Conservation (phyloP, 2,113 vertebrate genomes). For the Crotalus horridus region DNA sequence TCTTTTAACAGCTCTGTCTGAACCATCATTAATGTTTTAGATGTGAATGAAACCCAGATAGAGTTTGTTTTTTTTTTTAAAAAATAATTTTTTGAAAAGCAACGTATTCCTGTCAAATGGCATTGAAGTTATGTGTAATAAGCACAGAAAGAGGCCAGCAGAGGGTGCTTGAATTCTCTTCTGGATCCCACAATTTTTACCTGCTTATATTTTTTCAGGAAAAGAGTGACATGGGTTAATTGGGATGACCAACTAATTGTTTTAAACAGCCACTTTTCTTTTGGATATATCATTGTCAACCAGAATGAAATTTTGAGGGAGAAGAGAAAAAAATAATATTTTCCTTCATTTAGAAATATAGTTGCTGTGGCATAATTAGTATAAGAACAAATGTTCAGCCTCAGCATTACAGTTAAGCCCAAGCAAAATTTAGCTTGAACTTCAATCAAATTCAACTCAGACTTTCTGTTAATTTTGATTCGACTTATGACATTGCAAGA, state of each 20-base stretch:
- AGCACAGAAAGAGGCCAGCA: neutral
- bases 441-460: neutral
- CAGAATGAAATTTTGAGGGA: neutral
- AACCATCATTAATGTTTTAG: neutral
- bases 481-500: neutral
- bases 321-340: neutral
- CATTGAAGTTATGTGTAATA: neutral
- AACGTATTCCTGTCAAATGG: neutral
- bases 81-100: neutral
- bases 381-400: neutral
- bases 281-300: neutral
- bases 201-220: neutral
- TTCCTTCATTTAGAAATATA: neutral
- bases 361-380: neutral
- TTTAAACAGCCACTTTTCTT: neutral
- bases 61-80: too few relatives aligned
- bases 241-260: neutral
- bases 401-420: neutral
- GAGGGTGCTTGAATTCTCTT: slow-evolving; percentile 13
- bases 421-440: neutral
- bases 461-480: neutral
- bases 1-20: neutral
- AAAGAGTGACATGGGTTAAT: neutral
- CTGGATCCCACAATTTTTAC: neutral
- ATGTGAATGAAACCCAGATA: neutral